Conservation (phyloP, 2,888 invertebrate species). For the Pecten maximus region DNA sequence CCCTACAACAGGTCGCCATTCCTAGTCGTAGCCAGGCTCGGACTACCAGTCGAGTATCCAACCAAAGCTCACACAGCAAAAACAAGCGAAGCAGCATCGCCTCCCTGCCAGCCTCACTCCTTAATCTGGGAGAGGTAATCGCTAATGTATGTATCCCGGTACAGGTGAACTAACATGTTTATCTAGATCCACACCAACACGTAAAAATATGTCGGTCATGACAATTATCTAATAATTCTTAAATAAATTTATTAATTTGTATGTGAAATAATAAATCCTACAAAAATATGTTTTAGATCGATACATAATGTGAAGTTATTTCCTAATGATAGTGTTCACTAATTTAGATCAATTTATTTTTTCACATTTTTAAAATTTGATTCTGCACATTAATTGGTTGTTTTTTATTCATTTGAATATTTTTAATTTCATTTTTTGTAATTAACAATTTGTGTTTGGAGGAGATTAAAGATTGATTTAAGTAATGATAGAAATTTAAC, state of each 20-base stretch:
- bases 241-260: background rate
- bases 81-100: slow-evolving; percentile 76
- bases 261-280: background rate
- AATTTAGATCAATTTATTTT: background rate
- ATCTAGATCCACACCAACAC: background rate
- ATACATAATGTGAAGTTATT: background rate
- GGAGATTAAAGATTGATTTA: background rate
- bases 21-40: slow-evolving; percentile 70
- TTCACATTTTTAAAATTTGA: background rate
- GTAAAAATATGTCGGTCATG: background rate
- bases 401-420: background rate
- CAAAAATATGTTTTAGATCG: background rate
- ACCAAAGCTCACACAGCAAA: slow-evolving; percentile 77
- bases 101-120: slow-evolving; percentile 78
- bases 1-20: slow-evolving; percentile 46
- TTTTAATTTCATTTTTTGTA: background rate
- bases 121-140: slow-evolving; percentile 78
- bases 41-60: slow-evolving; percentile 77
- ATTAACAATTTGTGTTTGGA: background rate
- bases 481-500: background rate
- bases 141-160: slow-evolving; percentile 43
- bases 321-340: background rate
- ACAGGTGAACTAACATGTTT: background rate
- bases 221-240: background rate
- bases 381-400: background rate